These are phyloP conservation scores for Pristionchus mayeri DNA, from an alignment of 2,888 invertebrate species.

Conservation along the genomic window DNA sequence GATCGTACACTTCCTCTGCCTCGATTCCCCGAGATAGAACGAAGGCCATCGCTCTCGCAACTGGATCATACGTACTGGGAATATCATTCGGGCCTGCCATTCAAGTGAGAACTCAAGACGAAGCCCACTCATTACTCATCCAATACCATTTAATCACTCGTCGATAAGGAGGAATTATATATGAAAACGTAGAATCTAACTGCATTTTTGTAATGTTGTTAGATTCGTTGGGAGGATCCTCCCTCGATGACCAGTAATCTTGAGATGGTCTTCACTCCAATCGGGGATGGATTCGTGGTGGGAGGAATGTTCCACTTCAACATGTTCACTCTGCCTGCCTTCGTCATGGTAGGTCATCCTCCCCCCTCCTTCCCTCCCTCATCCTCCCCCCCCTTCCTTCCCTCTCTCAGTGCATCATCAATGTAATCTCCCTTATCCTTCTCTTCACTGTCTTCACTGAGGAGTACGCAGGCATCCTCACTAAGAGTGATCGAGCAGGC, in stretches of 20 bases:
- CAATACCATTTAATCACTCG: too few relatives aligned
- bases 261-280: constrained; percentile 46
- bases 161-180: too few relatives aligned
- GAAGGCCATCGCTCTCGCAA: constrained; percentile 40
- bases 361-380: background rate
- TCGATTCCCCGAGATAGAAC: constrained; percentile 35
- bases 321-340: constrained; percentile 43
- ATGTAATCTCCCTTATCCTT: constrained; percentile 8
- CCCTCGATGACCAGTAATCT: too few relatives aligned
- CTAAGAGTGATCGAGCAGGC: constrained; percentile 25
- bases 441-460: constrained; percentile 37
- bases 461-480: constrained; percentile 42
- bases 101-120: constrained; percentile 18
- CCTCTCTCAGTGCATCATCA: constrained; percentile 22
- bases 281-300: constrained; percentile 6
- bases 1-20: constrained; percentile 44
- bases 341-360: background rate
- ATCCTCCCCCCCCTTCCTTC: too few relatives aligned
- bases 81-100: constrained; percentile 43
- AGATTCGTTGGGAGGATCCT: too few relatives aligned
- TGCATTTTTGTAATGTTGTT: too few relatives aligned
- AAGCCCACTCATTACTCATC: too few relatives aligned
- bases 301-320: background rate
- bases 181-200: too few relatives aligned
- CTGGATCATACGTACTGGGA: constrained; percentile 42